phyloP scores from a whole-genome alignment of 2,888 invertebrate genomes.

The Pedicia rivosa region DNA sequence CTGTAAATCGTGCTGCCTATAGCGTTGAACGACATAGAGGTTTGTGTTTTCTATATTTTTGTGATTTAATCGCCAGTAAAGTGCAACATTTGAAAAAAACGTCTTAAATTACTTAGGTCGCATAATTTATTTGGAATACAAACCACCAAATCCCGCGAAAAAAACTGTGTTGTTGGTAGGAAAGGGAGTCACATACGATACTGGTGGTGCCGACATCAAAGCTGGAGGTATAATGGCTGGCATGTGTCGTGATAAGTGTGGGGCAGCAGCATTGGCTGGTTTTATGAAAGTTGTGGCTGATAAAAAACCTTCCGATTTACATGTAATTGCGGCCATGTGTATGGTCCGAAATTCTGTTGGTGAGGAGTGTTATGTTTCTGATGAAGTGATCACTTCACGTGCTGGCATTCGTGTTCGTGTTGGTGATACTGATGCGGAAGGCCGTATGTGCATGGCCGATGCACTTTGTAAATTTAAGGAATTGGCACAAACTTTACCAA shows the following conservation, averaged over 20 bases:
- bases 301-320: constrained; percentile 48
- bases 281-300: constrained; percentile 60
- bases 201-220: constrained; percentile 77
- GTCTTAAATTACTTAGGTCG: too few relatives aligned
- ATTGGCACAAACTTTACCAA: constrained; percentile 35
- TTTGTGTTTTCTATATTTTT: too few relatives aligned
- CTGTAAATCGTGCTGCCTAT: constrained; percentile 65
- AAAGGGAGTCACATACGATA: constrained; percentile 82
- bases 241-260: constrained; percentile 91
- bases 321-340: constrained; percentile 68
- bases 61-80: too few relatives aligned
- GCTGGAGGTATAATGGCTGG: constrained; percentile 69
- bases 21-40: constrained; percentile 44
- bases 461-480: constrained; percentile 56
- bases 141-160: constrained; percentile 38
- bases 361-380: constrained; percentile 72
- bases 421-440: constrained; percentile 93
- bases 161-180: constrained; percentile 81
- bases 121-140: constrained; percentile 73
- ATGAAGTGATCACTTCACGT: constrained; percentile 74
- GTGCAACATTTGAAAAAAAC: too few relatives aligned
- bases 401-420: constrained; percentile 73
- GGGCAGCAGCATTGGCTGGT: constrained; percentile 82
- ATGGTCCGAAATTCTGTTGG: constrained; percentile 87
- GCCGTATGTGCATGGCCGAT: constrained; percentile 86